Base-by-base conservation (phyloP, 2,113 vertebrate species). In the Pristiophorus japonicus region DNA sequence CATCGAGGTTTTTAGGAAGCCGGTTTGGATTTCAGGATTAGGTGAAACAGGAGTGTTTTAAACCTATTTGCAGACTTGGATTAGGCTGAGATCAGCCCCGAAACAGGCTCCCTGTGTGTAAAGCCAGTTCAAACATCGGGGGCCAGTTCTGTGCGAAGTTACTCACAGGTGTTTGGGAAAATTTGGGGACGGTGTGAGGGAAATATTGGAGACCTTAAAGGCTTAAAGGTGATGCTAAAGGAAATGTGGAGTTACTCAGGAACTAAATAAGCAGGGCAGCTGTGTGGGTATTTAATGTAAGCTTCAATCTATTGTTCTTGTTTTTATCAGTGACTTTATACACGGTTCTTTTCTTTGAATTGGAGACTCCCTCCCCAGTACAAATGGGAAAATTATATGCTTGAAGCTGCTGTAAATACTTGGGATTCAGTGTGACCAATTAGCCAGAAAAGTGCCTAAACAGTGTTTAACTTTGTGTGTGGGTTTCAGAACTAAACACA, bases 11-110 rank as follows among this genome's bases (percentile, higher is more conserved):
- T 98, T 98, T 98, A 98, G 96, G 97, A 98, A 98, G 97, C 97
- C 96, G 97, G 97, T 97, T 98, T 98, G 97, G 97, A 98, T 98
- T 98, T 98, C 97, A 96, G 99, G 99, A 99, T 99, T 99, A 99
- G 97, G 97, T 99, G 99, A 99, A 99, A 99, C 98, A 97, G 97
- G 98, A 99, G 99, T 97, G 97, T 97, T 97, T 98, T 99, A 99
- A 99, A 98, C 98, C 98, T 97, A 98, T 97, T 98, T 97, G 97
- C 98, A 98, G 98, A 97, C 97, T 96, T 96, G 98, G 99, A 99
- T 99, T 99, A 99, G 97, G 96, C 96, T 95, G 96, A 97, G 96
- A 97, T 97, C 96, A 96, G 97, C 96, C 96, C 97, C 96, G 96
- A 98, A 97, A 97, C 70, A 97, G 97, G 96, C 97, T 97, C 97